Base-by-base conservation (phyloP, 2,113 vertebrate species). In the Azemiops feae region DNA sequence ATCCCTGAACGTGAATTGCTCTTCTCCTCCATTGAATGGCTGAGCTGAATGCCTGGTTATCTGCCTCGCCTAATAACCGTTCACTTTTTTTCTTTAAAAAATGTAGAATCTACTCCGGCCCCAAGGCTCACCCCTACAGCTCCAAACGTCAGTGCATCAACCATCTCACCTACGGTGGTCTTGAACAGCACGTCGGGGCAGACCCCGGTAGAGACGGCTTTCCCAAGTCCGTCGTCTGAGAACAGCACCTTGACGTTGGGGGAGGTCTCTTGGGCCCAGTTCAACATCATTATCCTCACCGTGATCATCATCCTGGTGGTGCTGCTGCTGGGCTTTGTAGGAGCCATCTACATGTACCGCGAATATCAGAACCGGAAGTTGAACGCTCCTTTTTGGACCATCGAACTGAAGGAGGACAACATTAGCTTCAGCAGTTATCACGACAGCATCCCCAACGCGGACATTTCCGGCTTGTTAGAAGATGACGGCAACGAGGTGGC, bases 361-460 rank as follows among this genome's bases (percentile, higher is more conserved):
- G 99, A 99, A 95, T 99, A 99, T 96, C 99, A 99, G 95, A 99
- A 99, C 97, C 96, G 99, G 95, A 99, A 99, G 95, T 98, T 99
- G 14, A 99, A 99, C 0, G 99, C 99, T 50, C 99, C 99, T n/a
- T 99, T 99, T 96, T 99, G 99, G 99, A 99, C 99, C 98, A 99
- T 99, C 92, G 99, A 99, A 92, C 98, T 99, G 94, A 99, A 99
- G 92, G 99, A 99, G 97, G 99, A 99, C 97, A 99, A 99, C 97
- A 99, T 99, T 97, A 99, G 99, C 95, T 99, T 99, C 95, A 99
- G 99, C 98, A 99, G 99, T 96, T 99, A 99, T 97, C 99, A 99
- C 0, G 99, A 99, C 97, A 99, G 99, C 98, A 99, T 99, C 81
- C 99, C 99, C 93, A 99, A 99, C 0, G 99, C 99, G 0, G 99